phyloP scores from a whole-genome alignment of 2,888 invertebrate genomes.

The Cataglyphis albicans region DNA sequence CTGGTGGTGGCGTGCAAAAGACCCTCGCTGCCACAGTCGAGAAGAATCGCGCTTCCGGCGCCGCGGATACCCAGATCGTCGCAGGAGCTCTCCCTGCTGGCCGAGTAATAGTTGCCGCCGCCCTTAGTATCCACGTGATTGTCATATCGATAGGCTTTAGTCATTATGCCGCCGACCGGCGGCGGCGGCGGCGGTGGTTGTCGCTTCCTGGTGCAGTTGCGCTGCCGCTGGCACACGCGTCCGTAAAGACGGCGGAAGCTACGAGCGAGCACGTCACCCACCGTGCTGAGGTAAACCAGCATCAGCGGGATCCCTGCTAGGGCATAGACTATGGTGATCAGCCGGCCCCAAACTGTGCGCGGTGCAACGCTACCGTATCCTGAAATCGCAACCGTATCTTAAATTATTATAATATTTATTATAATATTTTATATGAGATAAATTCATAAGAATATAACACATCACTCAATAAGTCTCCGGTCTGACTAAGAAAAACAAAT shows the following conservation, averaged over 20 bases:
- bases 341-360: constrained; percentile 92
- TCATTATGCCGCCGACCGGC: constrained; percentile 78
- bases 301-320: constrained; percentile 95
- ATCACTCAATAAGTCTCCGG: too few species aligned
- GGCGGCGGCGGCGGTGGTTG: constrained; percentile 78
- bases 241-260: constrained; percentile 91
- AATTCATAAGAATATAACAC: too few species aligned
- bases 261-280: constrained; percentile 94
- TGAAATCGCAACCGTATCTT: constrained; percentile 84
- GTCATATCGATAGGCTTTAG: constrained; percentile 82
- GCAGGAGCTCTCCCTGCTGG: constrained; percentile 83
- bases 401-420: too few species aligned
- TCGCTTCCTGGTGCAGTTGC: constrained; percentile 81
- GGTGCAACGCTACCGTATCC: constrained; percentile 95
- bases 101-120: constrained; percentile 80
- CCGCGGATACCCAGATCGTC: constrained; percentile 83
- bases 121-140: constrained; percentile 82
- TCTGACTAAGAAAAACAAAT: too few species aligned
- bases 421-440: too few species aligned
- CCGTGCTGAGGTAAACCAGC: constrained; percentile 94
- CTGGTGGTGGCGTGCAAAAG: constrained; percentile 80
- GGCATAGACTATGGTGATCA: constrained; percentile 94
- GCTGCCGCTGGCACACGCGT: constrained; percentile 86
- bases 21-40: constrained; percentile 84
- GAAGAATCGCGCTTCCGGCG: constrained; percentile 83